phyloP scores from a whole-genome alignment of 2,113 vertebrate genomes.

The Sterrhoptilus dennistouni region DNA sequence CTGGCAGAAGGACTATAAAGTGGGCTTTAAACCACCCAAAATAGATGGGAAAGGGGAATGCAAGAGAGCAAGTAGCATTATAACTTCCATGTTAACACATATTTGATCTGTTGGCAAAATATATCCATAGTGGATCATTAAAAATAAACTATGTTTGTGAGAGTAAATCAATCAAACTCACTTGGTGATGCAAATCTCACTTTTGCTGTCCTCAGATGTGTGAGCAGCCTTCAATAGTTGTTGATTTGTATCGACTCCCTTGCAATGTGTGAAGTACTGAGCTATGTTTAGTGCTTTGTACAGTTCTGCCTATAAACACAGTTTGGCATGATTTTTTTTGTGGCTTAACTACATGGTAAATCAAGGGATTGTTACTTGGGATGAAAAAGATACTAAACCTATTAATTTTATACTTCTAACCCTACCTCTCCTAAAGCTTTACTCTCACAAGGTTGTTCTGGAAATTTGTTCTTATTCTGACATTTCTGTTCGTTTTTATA shows the following conservation, averaged over 20 bases:
- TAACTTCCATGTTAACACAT: background rate
- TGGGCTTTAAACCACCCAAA: background rate
- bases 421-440: background rate
- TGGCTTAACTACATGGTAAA: background rate
- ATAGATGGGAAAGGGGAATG: background rate
- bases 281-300: background rate
- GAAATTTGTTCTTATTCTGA: background rate
- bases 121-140: background rate
- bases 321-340: background rate
- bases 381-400: background rate
- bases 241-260: background rate
- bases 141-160: background rate
- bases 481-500: background rate
- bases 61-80: background rate
- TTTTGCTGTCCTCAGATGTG: background rate
- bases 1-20: background rate
- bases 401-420: background rate
- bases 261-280: background rate
- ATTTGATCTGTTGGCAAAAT: constrained; percentile 28
- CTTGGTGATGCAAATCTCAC: background rate
- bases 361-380: background rate
- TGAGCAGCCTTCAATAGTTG: background rate
- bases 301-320: background rate
- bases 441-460: background rate
- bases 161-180: constrained; percentile 1